Evolutionary conservation across 2,888 invertebrate genomes (phyloP), one percentile per base, ranked within the genome.

Genomic region (Meta bourneti): DNA sequence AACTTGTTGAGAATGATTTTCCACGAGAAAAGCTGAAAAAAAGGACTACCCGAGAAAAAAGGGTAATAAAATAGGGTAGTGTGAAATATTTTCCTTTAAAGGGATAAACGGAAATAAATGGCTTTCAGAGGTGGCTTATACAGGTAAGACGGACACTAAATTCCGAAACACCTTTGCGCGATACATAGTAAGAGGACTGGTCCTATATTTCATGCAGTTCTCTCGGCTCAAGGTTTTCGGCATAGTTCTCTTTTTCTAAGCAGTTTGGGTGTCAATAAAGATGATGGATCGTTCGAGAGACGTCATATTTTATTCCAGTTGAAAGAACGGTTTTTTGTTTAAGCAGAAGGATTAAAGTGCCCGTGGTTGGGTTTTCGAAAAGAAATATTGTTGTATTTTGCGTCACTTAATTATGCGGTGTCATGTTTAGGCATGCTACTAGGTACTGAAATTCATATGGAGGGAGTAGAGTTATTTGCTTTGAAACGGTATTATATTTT

Each of bases 61-160:
- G 19, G 49, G 48, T 52, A 80, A 74, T 88, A 88, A 84, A 90
- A 84, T 79, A 71, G 79, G 49, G 79, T 70, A 20, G 61, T 69
- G 90, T 79, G 84, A 84, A 72, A 90, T 79, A 84, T 84, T 75
- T 80, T 69, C 84, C 72, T 51, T 79, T 72, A 49, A 75, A 84
- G 74, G 90, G 84, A 84, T 84, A 84, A 90, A 79, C 61, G 48
- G 54, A 72, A 84, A 90, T 90, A 85, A 90, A 90, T 90, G 85
- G 80, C 72, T 90, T 90, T 80, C 52, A 71, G 34, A 88, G 74
- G 87, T 88, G 48, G 87, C 80, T 88, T 88, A 86, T 71, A 61
- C 79, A 88, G 87, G 87, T 88, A 88, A 88, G 87, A 80, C 80
- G 19, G 79, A 19, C 80, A 52, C 87, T 88, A 88, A 88, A 88